Conservation (phyloP, 2,888 invertebrate genomes). For the Lochmaea capreae region DNA sequence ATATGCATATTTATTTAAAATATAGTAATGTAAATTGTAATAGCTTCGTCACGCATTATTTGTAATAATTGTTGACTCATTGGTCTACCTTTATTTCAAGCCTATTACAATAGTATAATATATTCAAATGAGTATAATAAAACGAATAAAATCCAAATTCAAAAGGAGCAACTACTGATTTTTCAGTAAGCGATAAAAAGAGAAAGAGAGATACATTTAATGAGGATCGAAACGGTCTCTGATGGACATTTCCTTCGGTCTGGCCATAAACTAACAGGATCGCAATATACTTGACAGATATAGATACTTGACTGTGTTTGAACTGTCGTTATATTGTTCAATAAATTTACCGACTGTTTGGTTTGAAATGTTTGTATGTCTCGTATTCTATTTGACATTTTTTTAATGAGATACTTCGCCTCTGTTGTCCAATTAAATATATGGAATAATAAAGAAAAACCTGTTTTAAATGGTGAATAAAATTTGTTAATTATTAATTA, state of each 20-base stretch:
- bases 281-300: slow-evolving; percentile 60
- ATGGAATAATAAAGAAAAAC: slow-evolving; percentile 1
- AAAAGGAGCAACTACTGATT: slow-evolving; percentile 14
- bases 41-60: too few species aligned
- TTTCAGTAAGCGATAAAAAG: slow-evolving; percentile 63
- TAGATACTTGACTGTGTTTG: slow-evolving; percentile 62
- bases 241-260: slow-evolving; percentile 75
- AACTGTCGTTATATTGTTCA: slow-evolving; percentile 59
- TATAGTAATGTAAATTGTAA: too few species aligned
- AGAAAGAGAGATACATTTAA: slow-evolving; percentile 67
- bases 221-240: slow-evolving; percentile 73
- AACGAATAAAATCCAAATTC: slow-evolving; percentile 13
- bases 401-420: slow-evolving; percentile 16
- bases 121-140: neutral
- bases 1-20: too few species aligned
- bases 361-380: slow-evolving; percentile 18
- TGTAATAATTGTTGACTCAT: neutral
- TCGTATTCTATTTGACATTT: slow-evolving; percentile 24
- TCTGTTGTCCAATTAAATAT: slow-evolving; percentile 15
- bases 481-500: slow-evolving; percentile 14
- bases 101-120: neutral
- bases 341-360: slow-evolving; percentile 33
- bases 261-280: slow-evolving; percentile 59
- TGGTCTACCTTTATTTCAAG: neutral
- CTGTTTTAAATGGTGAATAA: slow-evolving; percentile 6